These are phyloP conservation scores for Lindbergichthys nudifrons DNA, from an alignment of 2,797 vertebrate species.

Conservation along the genomic window DNA sequence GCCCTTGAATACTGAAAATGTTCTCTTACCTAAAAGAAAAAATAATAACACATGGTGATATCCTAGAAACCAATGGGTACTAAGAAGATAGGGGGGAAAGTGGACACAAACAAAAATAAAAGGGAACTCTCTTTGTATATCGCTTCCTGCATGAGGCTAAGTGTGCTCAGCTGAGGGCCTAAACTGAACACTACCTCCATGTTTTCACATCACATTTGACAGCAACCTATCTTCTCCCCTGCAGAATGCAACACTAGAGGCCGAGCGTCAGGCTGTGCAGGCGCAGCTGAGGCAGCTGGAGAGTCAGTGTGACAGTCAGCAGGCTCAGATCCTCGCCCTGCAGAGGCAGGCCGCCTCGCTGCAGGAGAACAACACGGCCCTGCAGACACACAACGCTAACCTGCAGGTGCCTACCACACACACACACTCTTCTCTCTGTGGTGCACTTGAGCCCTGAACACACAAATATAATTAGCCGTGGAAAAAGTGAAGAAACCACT, in stretches of 20 bases:
- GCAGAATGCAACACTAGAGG: conserved; percentile 94
- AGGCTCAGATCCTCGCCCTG: conserved; percentile 92
- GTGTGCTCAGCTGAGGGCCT: not conserved
- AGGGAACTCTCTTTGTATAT: too few relatives aligned
- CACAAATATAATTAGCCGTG: not conserved
- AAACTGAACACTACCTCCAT: not conserved
- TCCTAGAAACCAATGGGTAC: too few relatives aligned
- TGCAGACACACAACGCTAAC: conserved; percentile 93
- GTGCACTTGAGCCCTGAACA: not conserved
- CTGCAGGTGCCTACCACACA: conserved; percentile 86
- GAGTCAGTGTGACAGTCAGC: conserved; percentile 87
- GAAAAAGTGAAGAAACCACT: too few relatives aligned
- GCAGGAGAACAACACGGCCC: conserved; percentile 91
- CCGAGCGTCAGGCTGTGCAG: conserved; percentile 92
- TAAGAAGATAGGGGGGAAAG: too few relatives aligned
- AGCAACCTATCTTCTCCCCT: not conserved
- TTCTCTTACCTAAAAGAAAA: too few relatives aligned
- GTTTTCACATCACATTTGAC: conserved; percentile 4
- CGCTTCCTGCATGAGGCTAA: too few relatives aligned
- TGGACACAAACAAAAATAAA: too few relatives aligned
- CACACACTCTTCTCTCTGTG: not conserved
- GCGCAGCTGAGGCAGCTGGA: conserved; percentile 91
- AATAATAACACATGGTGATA: too few relatives aligned
- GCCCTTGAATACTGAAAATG: too few relatives aligned
- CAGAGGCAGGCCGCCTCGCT: conserved; percentile 92